Evolutionary conservation across 2,888 invertebrate genomes (phyloP).

Genomic region (Lamellibrachia satsuma): DNA sequence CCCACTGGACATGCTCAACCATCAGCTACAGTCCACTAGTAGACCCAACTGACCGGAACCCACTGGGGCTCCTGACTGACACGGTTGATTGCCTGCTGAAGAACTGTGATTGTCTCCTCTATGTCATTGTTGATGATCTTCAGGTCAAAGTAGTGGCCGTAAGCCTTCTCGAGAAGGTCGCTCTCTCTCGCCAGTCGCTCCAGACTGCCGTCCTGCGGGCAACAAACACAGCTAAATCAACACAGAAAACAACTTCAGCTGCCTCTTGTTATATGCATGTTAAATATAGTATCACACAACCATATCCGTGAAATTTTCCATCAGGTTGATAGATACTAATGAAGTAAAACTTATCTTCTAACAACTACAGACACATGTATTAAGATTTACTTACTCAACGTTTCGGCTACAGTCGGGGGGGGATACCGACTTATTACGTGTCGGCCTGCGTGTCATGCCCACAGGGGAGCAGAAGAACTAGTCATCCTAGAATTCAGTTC

Average conservation of each 20-base stretch:
- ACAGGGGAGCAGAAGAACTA: too few relatives aligned
- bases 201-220: conserved; percentile 90
- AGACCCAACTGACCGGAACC: conserved; percentile 98
- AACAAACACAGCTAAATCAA: neutral
- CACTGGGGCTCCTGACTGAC: conserved; percentile 85
- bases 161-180: conserved; percentile 93
- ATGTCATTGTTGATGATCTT: conserved; percentile 99
- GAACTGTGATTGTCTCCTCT: conserved; percentile 92
- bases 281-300: neutral
- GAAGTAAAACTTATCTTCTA: too few relatives aligned
- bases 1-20: neutral
- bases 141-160: conserved; percentile 98
- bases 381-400: too few relatives aligned
- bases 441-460: too few relatives aligned
- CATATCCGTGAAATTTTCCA: neutral
- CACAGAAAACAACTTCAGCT: too few relatives aligned
- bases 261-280: neutral
- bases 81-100: conserved; percentile 89
- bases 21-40: conserved; percentile 69
- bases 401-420: too few relatives aligned
- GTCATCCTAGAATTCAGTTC: too few relatives aligned
- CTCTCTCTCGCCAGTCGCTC: conserved; percentile 96
- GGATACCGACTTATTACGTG: too few relatives aligned
- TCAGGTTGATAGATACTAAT: too few relatives aligned
- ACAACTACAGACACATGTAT: too few relatives aligned